phyloP scores from a whole-genome alignment of 2,797 vertebrate species.

The Pristis pectinata region DNA sequence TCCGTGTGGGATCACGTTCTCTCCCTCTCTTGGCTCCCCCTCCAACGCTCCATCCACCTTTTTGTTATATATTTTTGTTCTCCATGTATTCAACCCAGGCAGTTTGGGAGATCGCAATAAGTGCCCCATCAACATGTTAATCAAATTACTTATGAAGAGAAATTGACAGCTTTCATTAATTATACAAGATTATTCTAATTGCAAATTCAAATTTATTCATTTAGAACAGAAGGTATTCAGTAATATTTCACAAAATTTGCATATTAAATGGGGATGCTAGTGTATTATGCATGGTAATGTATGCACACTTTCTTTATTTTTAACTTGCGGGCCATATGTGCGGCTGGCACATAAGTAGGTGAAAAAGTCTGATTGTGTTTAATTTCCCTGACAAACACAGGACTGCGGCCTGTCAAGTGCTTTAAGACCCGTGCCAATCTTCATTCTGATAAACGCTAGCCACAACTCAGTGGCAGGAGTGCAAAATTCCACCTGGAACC shows the following conservation, averaged over 20 bases:
- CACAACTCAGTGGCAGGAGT: slow-evolving; percentile 32
- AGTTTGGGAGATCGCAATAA: slow-evolving; percentile 66
- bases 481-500: background rate
- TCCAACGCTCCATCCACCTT: background rate
- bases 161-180: slow-evolving; percentile 96
- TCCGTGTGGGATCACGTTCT: background rate
- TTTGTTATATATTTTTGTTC: slow-evolving; percentile 7
- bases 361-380: slow-evolving; percentile 64
- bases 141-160: slow-evolving; percentile 89
- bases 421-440: slow-evolving; percentile 52
- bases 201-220: slow-evolving; percentile 92
- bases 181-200: slow-evolving; percentile 97
- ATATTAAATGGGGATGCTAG: slow-evolving; percentile 87
- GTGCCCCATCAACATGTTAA: slow-evolving; percentile 90
- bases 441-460: slow-evolving; percentile 48
- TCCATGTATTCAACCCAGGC: slow-evolving; percentile 54
- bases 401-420: slow-evolving; percentile 52
- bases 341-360: slow-evolving; percentile 68
- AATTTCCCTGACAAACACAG: slow-evolving; percentile 59
- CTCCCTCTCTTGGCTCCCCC: background rate
- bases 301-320: slow-evolving; percentile 89
- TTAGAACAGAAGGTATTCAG: slow-evolving; percentile 91
- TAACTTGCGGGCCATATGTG: slow-evolving; percentile 78
- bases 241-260: slow-evolving; percentile 88
- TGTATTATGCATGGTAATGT: slow-evolving; percentile 86